Evolutionary conservation across 2,797 vertebrate genomes (phyloP), one percentile per base, ranked within the genome.

Genomic region (Glyptemys insculpta): DNA sequence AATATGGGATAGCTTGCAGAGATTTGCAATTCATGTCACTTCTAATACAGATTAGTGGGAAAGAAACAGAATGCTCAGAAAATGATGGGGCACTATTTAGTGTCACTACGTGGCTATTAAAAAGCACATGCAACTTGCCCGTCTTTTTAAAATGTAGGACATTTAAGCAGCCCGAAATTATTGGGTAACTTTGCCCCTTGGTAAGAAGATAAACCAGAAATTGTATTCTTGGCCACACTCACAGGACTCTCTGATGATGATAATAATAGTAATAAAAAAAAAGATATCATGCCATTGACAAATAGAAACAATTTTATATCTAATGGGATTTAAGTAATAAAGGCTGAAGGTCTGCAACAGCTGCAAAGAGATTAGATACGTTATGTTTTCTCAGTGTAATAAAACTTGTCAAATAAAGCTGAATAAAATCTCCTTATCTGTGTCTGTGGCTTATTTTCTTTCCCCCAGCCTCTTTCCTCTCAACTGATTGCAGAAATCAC

Each of bases 281-380:
- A 92, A 95, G 96, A 94, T 95, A 96, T 95, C 94, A 62, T 96
- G 91, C 83, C 92, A 96, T 59, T 96, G 95, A 97, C 88, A 97
- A 97, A 97, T 93, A 97, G 93, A 97, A 97, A 98, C 93, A 95
- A 96, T 98, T 98, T 98, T 96, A 92, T 93, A 97, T 95, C 93
- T 97, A 98, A 97, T 97, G 85, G 79, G 85, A 98, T 98, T 98
- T 96, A 97, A 96, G 94, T 97, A 98, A 97, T 97, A 98, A 97
- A 96, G 87, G 93, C 94, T 97, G 96, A 97, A 97, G 88, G 78
- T 95, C 90, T 96, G 91, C 95, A 97, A 97, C 92, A 95, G 88
- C 94, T 96, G 92, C 95, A 95, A 97, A 94, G 94, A 97, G 93
- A 98, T 98, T 97, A 97, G 97, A 96, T 97, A 92, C 1, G 27